Percentiles rank a stretch among this genome's conserved stretches.
phyloP scores from a whole-genome alignment of 2,113 vertebrate species.

The Larimichthys crocea region DNA sequence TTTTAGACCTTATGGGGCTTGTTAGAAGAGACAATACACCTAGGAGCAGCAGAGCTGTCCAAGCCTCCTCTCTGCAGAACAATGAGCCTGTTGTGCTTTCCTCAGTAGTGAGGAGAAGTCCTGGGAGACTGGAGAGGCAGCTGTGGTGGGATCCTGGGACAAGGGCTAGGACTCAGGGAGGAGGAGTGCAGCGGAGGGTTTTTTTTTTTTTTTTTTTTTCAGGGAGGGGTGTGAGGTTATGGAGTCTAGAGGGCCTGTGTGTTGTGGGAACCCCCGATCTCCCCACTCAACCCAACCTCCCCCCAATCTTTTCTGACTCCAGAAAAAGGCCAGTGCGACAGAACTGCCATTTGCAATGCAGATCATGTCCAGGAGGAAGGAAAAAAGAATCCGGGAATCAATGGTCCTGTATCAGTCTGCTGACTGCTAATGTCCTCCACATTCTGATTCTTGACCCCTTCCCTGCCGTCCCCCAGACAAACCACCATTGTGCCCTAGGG shows the following conservation, averaged over 20 bases:
- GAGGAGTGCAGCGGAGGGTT: slow-evolving; percentile 55
- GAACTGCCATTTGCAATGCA: slow-evolving; percentile 87
- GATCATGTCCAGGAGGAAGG: slow-evolving; percentile 81
- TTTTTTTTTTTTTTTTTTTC: slow-evolving; percentile 58
- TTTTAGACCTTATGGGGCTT: slow-evolving; percentile 71
- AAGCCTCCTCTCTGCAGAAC: slow-evolving; percentile 75
- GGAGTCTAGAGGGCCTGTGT: slow-evolving; percentile 74
- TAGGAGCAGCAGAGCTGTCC: slow-evolving; percentile 71
- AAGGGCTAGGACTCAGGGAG: slow-evolving; percentile 66
- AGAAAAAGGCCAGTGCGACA: slow-evolving; percentile 80
- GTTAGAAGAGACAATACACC: slow-evolving; percentile 76
- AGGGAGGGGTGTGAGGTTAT: slow-evolving; percentile 66
- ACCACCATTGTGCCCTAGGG: slow-evolving; percentile 79
- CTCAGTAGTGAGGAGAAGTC: slow-evolving; percentile 75
- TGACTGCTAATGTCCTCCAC: slow-evolving; percentile 88
- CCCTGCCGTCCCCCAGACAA: slow-evolving; percentile 79
- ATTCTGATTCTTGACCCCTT: slow-evolving; percentile 89
- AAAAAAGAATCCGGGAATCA: slow-evolving; percentile 82
- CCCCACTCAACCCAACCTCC: slow-evolving; percentile 36
- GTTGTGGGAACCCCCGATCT: slow-evolving; percentile 84
- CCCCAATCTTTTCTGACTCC: slow-evolving; percentile 75
- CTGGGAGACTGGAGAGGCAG: slow-evolving; percentile 82
- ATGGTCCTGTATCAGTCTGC: slow-evolving; percentile 87
- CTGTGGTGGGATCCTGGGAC: slow-evolving; percentile 81
- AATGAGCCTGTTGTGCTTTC: slow-evolving; percentile 85